A percentile compares a stretch with the other conserved stretches of the same genome.
Conservation (phyloP, 2,113 vertebrate genomes). For the Amphilophus citrinellus region DNA sequence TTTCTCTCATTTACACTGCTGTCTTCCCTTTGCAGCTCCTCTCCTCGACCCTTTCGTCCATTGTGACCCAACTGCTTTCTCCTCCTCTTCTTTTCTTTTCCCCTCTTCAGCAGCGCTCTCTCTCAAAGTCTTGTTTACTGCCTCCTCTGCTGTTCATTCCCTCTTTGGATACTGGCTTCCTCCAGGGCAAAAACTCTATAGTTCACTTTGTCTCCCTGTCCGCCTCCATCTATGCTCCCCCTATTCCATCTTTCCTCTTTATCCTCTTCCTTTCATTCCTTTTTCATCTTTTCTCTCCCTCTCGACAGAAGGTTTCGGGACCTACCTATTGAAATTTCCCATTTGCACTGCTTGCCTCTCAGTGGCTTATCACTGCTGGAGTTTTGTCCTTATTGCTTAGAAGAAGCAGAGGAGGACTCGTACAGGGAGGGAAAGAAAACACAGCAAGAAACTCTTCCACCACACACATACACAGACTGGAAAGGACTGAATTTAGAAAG, state of each 20-base stretch:
- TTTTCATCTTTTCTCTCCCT: constrained; percentile 34
- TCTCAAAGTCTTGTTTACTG: constrained; percentile 70
- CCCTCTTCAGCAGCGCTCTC: constrained; percentile 41
- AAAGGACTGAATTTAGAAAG: constrained; percentile 8
- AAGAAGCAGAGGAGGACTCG: not conserved
- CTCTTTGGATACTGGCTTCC: constrained; percentile 63
- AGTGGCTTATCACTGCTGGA: constrained; percentile 48
- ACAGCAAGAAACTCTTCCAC: constrained; percentile 12
- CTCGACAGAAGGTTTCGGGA: constrained; percentile 62
- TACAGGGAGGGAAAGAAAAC: constrained; percentile 17
- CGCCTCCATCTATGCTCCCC: constrained; percentile 60
- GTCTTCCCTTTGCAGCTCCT: constrained; percentile 34
- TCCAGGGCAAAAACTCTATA: constrained; percentile 65
- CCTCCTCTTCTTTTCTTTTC: constrained; percentile 27
- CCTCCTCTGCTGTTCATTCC: constrained; percentile 59
- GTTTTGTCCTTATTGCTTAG: constrained; percentile 41
- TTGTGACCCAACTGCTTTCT: constrained; percentile 5
- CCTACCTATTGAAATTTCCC: constrained; percentile 64
- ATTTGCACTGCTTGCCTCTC: constrained; percentile 60
- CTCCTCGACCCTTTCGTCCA: not conserved
- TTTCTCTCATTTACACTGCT: constrained; percentile 16
- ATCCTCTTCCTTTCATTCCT: constrained; percentile 49
- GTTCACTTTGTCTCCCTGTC: constrained; percentile 71
- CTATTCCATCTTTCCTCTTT: constrained; percentile 44
- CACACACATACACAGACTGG: not conserved